phyloP scores from a whole-genome alignment of 37 sponge, comb jelly and placozoan species.

The Haliclona indistincta region DNA sequence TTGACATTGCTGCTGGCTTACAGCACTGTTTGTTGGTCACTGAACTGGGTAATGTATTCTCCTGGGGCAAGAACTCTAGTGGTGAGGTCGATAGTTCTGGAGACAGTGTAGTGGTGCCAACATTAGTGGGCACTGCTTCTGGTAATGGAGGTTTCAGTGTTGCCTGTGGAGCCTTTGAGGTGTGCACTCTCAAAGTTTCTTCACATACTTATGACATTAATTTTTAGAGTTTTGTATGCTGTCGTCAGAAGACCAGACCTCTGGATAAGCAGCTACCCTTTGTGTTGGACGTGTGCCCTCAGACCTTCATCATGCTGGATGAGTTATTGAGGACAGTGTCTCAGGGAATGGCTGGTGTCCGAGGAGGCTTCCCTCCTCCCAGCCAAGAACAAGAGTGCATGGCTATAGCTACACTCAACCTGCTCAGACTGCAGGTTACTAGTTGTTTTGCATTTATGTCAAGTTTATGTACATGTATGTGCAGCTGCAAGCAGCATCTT shows the following conservation, averaged over 20 bases:
- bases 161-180: constrained; percentile 54
- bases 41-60: constrained; percentile 60
- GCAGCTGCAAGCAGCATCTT: constrained; percentile 79
- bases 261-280: constrained; percentile 72
- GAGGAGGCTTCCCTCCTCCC: constrained; percentile 33
- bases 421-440: constrained; percentile 80
- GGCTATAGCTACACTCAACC: constrained; percentile 74
- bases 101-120: constrained; percentile 48
- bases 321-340: constrained; percentile 64
- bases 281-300: constrained; percentile 67
- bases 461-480: too few species aligned
- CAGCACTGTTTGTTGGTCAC: constrained; percentile 70
- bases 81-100: constrained; percentile 55
- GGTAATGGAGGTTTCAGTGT: constrained; percentile 39
- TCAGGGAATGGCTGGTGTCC: constrained; percentile 34
- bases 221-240: constrained; percentile 72
- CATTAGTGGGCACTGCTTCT: constrained; percentile 28
- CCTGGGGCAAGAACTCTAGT: constrained; percentile 81
- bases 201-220: background rate
- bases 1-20: constrained; percentile 54
- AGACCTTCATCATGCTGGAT: constrained; percentile 74
- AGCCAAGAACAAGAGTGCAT: constrained; percentile 86
- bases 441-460: constrained; percentile 1
- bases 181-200: constrained; percentile 17
- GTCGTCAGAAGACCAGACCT: constrained; percentile 14